phyloP scores from a whole-genome alignment of 2,797 vertebrate species.

The Acanthurus tractus region DNA sequence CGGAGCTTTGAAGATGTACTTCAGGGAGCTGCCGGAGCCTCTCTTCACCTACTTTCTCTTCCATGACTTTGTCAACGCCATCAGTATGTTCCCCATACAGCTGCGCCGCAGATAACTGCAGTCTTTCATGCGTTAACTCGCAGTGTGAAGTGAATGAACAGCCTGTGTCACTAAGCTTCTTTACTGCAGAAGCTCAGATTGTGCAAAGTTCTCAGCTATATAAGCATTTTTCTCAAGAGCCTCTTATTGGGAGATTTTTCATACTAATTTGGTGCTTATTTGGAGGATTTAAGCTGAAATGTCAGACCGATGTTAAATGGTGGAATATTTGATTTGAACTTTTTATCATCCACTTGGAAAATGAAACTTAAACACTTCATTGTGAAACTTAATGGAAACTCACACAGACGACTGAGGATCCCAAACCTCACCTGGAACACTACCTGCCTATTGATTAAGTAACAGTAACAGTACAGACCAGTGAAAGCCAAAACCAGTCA shows the following conservation, averaged over 20 bases:
- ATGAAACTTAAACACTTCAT: background rate
- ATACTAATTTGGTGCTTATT: no score
- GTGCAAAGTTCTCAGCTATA: background rate
- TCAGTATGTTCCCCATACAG: constrained; percentile 84
- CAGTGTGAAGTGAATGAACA: background rate
- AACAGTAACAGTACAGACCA: no score
- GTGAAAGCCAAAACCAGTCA: background rate
- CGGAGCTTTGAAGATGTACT: constrained; percentile 98
- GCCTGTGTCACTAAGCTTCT: background rate
- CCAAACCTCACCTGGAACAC: background rate
- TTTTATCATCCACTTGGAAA: no score
- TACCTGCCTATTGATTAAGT: background rate
- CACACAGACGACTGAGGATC: background rate
- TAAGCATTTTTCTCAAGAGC: background rate
- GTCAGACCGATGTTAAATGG: no score
- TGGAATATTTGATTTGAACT: no score
- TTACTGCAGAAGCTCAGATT: background rate
- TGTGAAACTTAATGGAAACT: background rate
- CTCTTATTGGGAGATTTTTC: no score
- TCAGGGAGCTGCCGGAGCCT: constrained; percentile 96
- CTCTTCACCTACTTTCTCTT: constrained; percentile 94
- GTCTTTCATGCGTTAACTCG: background rate
- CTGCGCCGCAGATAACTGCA: background rate
- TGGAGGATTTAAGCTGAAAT: no score
- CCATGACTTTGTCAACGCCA: constrained; percentile 94